These are phyloP conservation scores for Lypha dubia DNA, from an alignment of 2,888 invertebrate genomes.

Conservation along the genomic window DNA sequence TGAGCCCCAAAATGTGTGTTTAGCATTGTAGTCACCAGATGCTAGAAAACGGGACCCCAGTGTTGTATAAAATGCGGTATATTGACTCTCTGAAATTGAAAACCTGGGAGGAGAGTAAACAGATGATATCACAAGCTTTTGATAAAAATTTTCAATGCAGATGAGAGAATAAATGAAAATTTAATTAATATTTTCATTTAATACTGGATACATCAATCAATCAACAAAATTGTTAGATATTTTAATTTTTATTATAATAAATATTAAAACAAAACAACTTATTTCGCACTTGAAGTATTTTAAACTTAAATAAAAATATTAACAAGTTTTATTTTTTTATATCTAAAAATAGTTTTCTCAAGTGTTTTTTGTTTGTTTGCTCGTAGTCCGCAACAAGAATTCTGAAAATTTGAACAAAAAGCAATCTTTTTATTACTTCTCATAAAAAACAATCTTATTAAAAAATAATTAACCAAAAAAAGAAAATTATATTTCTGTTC, in stretches of 20 bases:
- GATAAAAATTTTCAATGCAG: too few species aligned
- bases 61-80: too few species aligned
- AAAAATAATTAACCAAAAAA: slow-evolving; percentile 43
- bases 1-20: too few species aligned
- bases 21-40: too few species aligned
- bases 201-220: slow-evolving; percentile 5
- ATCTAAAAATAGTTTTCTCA: slow-evolving; percentile 15
- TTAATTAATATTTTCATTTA: not conserved
- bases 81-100: too few species aligned
- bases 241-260: not conserved
- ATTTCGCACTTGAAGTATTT: slow-evolving; percentile 1
- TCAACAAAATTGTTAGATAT: not conserved
- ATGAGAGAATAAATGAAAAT: not conserved
- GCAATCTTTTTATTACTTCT: too few species aligned
- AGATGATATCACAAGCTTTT: too few species aligned
- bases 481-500: slow-evolving; percentile 33
- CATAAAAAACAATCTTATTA: too few species aligned
- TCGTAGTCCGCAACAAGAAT: slow-evolving; percentile 33
- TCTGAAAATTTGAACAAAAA: slow-evolving; percentile 43
- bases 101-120: too few species aligned
- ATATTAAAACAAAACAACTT: slow-evolving; percentile 17
- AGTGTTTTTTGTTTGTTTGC: slow-evolving; percentile 6
- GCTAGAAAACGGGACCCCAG: too few species aligned
- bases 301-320: not conserved
- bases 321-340: slow-evolving; percentile 8